Evolutionary conservation across 2,888 invertebrate species (phyloP).

Genomic region (Ichneumoninae sp.): DNA sequence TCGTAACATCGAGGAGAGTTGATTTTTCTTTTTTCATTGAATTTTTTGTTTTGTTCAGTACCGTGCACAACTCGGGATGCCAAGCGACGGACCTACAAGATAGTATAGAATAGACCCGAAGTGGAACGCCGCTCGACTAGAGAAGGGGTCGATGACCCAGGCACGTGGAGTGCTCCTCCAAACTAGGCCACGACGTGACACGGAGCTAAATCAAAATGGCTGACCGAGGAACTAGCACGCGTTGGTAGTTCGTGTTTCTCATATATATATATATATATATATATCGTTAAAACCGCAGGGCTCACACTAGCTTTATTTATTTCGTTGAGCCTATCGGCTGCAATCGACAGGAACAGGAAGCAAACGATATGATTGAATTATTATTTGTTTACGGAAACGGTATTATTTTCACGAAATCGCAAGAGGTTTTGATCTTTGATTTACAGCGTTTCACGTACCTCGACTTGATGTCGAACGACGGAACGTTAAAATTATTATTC

Average conservation of each 20-base stretch:
- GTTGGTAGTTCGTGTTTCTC: slow-evolving; percentile 9
- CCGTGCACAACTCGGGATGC: neutral
- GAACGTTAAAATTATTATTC: neutral
- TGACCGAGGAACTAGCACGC: slow-evolving; percentile 66
- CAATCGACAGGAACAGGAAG: neutral
- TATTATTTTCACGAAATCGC: neutral
- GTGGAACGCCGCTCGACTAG: slow-evolving; percentile 58
- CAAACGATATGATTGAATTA: neutral
- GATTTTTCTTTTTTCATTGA: neutral
- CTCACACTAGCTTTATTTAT: neutral
- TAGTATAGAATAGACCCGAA: slow-evolving; percentile 47
- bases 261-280: neutral
- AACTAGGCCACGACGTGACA: slow-evolving; percentile 83
- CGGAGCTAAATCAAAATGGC: slow-evolving; percentile 82
- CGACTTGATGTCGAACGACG: neutral
- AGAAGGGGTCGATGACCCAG: slow-evolving; percentile 79
- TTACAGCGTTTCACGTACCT: neutral
- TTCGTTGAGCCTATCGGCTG: neutral
- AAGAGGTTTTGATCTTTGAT: neutral
- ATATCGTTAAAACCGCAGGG: neutral
- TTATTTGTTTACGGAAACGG: neutral
- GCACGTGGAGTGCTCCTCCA: slow-evolving; percentile 80
- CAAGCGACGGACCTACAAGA: slow-evolving; percentile 10
- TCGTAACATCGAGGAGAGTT: neutral
- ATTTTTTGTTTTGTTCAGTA: neutral